Evolutionary conservation across 2,888 invertebrate genomes (phyloP).

Genomic region (Malthinus flaveolus): DNA sequence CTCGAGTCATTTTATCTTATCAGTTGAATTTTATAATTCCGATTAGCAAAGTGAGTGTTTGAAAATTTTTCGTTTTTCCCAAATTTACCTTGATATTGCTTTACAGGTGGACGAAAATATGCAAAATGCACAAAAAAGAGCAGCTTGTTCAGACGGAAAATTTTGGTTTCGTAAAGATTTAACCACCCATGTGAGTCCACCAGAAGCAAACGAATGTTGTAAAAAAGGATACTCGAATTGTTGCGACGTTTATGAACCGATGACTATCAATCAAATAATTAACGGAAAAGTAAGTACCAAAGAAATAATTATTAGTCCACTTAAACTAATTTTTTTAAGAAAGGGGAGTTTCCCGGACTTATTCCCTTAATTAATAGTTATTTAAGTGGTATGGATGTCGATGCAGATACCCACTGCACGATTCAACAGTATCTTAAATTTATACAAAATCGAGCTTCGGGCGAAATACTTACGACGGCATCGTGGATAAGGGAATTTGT

Average conservation of each 20-base stretch:
- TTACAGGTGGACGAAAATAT: constrained; percentile 89
- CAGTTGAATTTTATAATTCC: constrained; percentile 95
- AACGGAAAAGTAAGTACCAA: constrained; percentile 78
- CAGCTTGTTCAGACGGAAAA: constrained; percentile 80
- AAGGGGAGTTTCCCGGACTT: constrained; percentile 90
- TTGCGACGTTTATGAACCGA: constrained; percentile 67
- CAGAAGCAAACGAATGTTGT: constrained; percentile 52
- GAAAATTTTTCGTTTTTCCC: not conserved
- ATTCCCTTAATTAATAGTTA: constrained; percentile 93
- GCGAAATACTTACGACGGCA: constrained; percentile 91
- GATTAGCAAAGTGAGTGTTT: constrained; percentile 74
- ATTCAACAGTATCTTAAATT: constrained; percentile 94
- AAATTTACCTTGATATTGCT: constrained; percentile 35
- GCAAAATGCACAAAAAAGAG: constrained; percentile 89
- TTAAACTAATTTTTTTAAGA: constrained; percentile 54
- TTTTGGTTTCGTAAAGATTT: constrained; percentile 94
- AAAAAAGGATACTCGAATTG: constrained; percentile 41
- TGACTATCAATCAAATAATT: constrained; percentile 96
- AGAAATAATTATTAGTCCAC: not conserved
- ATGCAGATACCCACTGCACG: constrained; percentile 97
- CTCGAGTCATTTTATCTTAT: constrained; percentile 95
- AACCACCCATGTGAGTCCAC: constrained; percentile 57
- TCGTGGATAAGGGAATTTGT: constrained; percentile 94
- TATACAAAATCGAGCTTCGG: constrained; percentile 84
- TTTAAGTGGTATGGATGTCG: constrained; percentile 93